phyloP scores from a whole-genome alignment of 2,113 vertebrate species.

The Campylomormyrus numenius region DNA sequence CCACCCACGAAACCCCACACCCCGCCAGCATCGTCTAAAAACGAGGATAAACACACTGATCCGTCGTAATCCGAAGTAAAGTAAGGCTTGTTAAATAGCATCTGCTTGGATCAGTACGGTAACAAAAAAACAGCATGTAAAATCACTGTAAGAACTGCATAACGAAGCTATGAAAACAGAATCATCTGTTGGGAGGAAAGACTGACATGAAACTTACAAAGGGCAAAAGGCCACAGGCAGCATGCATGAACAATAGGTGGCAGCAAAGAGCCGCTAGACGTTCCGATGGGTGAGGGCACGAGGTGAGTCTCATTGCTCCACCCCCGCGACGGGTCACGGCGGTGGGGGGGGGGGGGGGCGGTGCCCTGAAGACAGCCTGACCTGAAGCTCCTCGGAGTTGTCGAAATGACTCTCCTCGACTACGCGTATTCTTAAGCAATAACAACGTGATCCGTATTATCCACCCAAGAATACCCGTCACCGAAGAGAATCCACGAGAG shows the following conservation, averaged over 20 bases:
- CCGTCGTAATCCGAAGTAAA: not conserved
- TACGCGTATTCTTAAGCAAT: slow-evolving; percentile 98
- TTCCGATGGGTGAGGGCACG: slow-evolving; percentile 31
- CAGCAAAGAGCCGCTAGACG: slow-evolving; percentile 25
- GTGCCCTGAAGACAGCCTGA: slow-evolving; percentile 22
- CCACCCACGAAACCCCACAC: not conserved
- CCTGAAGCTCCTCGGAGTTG: slow-evolving; percentile 36
- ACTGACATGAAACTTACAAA: slow-evolving; percentile 11
- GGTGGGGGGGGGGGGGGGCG: not conserved
- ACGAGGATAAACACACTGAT: not conserved
- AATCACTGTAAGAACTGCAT: slow-evolving; percentile 24
- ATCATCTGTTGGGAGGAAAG: not conserved
- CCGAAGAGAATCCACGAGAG: slow-evolving; percentile 81
- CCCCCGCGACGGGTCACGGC: slow-evolving; percentile 15
- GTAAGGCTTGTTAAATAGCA: slow-evolving; percentile 18
- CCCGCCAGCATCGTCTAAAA: not conserved
- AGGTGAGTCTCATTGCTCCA: not conserved
- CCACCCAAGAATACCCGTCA: slow-evolving; percentile 97
- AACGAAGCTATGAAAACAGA: not conserved
- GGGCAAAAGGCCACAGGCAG: slow-evolving; percentile 7
- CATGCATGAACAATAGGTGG: not conserved
- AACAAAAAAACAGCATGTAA: not conserved
- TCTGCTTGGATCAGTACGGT: slow-evolving; percentile 12
- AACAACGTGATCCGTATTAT: slow-evolving; percentile 97
- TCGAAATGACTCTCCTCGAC: slow-evolving; percentile 87